Conservation (phyloP, 2,888 invertebrate species). For the Seira sanloemensis region DNA sequence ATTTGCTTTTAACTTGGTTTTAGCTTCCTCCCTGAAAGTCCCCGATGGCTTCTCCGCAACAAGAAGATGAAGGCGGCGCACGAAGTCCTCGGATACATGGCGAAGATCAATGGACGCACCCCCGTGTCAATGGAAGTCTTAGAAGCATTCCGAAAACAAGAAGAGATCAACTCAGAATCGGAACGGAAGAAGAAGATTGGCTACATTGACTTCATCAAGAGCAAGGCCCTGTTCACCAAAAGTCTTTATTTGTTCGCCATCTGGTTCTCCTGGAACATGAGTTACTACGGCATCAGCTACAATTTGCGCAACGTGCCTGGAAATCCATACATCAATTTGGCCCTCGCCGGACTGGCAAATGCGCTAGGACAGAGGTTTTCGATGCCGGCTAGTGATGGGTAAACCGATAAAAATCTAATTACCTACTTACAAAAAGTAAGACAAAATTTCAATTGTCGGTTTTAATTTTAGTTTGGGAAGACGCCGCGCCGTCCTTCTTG, state of each 20-base stretch:
- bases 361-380: conserved; percentile 58
- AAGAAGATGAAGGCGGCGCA: conserved; percentile 63
- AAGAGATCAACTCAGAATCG: conserved; percentile 34
- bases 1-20: no score
- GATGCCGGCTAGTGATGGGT: conserved; percentile 55
- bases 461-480: conserved; percentile 56
- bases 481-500: conserved; percentile 53
- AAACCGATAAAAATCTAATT: background rate
- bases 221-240: conserved; percentile 30
- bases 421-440: background rate
- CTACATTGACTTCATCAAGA: conserved; percentile 60
- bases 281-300: conserved; percentile 63
- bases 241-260: conserved; percentile 57
- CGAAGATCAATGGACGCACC: conserved; percentile 63
- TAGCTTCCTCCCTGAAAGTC: conserved; percentile 70
- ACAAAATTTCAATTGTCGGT: no score
- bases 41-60: conserved; percentile 69
- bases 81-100: conserved; percentile 63
- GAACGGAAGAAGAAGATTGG: conserved; percentile 19
- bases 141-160: conserved; percentile 57
- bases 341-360: conserved; percentile 57
- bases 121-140: conserved; percentile 44
- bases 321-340: conserved; percentile 54
- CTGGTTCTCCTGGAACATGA: conserved; percentile 59
- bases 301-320: conserved; percentile 65